Evolutionary conservation across 92 coral and sea anemone genomes (phyloP).

Genomic region (Epizoanthus illoricatus): DNA sequence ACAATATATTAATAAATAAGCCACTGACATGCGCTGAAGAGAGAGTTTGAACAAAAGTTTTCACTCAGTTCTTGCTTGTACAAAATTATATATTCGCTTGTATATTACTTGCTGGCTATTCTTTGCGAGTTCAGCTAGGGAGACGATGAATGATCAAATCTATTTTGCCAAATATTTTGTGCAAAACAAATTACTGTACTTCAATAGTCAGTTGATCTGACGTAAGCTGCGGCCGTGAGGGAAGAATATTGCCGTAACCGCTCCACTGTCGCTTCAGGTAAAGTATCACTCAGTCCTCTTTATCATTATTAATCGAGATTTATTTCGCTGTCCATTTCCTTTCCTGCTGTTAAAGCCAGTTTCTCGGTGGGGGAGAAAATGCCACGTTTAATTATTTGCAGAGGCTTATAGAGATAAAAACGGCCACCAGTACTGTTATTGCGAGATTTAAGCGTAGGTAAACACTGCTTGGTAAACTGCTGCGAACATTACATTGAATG

Average conservation of each 20-base stretch:
- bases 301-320: not conserved
- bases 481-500: not conserved
- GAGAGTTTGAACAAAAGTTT: not conserved
- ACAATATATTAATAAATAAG: not conserved
- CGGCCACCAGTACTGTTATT: not conserved
- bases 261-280: not conserved
- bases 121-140: not conserved
- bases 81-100: not conserved
- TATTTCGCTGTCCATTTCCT: not conserved
- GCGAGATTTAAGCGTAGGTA: not conserved
- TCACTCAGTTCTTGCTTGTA: not conserved
- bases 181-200: not conserved
- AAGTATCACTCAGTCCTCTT: not conserved
- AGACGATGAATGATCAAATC: not conserved
- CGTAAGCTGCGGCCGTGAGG: not conserved
- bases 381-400: not conserved
- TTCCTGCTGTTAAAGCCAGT: not conserved
- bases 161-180: not conserved
- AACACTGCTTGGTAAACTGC: not conserved
- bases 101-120: not conserved
- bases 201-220: not conserved
- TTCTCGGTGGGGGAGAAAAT: constrained; percentile 2
- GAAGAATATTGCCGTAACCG: not conserved
- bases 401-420: not conserved
- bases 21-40: constrained; percentile 1